Base-by-base conservation (phyloP, 2,113 vertebrate species). In the Carlito syrichta region DNA sequence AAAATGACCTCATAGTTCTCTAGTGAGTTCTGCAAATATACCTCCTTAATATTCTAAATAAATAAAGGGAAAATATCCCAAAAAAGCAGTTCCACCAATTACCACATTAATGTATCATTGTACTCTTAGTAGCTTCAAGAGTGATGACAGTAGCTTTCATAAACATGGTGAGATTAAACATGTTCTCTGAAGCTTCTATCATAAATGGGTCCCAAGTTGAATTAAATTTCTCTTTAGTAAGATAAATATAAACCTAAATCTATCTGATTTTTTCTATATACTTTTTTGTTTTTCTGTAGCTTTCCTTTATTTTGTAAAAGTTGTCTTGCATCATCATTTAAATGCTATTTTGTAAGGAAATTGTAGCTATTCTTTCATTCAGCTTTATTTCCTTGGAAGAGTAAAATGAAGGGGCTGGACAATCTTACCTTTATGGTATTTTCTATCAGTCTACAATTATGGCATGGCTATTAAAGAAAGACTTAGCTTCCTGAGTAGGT, bases 321-420 rank as follows among this genome's bases (percentile, higher is more conserved):
- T 76, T 17, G 27, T 84, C 25, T 88, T 93, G 27, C 11, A n/a
- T 92, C 45, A 88, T 13, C 17, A 50, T n/a, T 90, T 22, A 11
- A 91, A 86, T 92, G 17, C n/a, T 68, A 91, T 79, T 83, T 95
- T 8, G 5, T 74, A 95, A 93, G 52, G 54, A 66, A 73, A 13
- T 35, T 78, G 23, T 43, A 85, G 9, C 77, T 90, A 16, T 54
- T 91, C 10, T 94, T 94, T 86, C 45, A 83, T 78, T 16, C 32
- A n/a, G n/a, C n/a, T n/a, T 84, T 95, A 68, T 86, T 92, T 94
- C 38, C 27, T 87, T 86, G 25, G 38, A 35, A 56, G 88, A 89
- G 10, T 89, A 62, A 89, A 86, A 68, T 13, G 11, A 60, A 95
- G 63, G n/a, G 13, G 14, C 30, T 86, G 2, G 4, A 73, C 22